Evolutionary conservation across 2,888 invertebrate species (phyloP), one percentile per base, ranked within the genome.

Genomic region (Macaria liturata): DNA sequence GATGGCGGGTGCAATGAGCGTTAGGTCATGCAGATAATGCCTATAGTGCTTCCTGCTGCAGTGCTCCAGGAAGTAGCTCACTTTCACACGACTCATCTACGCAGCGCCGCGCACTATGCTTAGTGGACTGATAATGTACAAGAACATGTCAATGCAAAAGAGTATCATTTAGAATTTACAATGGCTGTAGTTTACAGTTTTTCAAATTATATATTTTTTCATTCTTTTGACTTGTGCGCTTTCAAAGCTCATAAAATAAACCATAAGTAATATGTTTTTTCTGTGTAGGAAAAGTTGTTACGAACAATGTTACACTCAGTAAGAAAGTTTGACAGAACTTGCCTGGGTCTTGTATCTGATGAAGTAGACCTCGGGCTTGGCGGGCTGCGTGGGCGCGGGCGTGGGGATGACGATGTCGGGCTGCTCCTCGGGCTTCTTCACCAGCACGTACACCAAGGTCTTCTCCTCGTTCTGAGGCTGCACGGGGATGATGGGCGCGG

Each of bases 321-420:
- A 20, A 20, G 20, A 20, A 20, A 20, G 20, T 20, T 20, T 20
- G 20, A 1, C 20, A 20, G 20, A 20, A 37, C 82, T 78, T 86
- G 95, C 95, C 94, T 95, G 96, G 51, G 96, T 96, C 90, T 96
- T 96, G 91, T 97, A 97, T 91, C 96, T 95, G 92, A 97, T 97
- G 93, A 97, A 97, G 93, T 96, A 97, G 54, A 97, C 97, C 91
- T 97, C 97, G 4, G 97, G 97, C 83, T 97, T 97, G 92, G 96
- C 95, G 48, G 97, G 97, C 78, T 96, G 96, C 42, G 97, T 97
- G 46, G 97, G 96, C 47, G 95, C 95, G 3, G 96, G 95, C 8
- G 96, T 95, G 1, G 97, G 97, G 67, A 97, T 94, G 46, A 94
- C 93, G 62, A 97, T 93, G 59, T 96, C 96, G 51, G 96, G 96